Evolutionary conservation across 2,797 vertebrate genomes (phyloP).

Genomic region (Melanotaenia nigrans): DNA sequence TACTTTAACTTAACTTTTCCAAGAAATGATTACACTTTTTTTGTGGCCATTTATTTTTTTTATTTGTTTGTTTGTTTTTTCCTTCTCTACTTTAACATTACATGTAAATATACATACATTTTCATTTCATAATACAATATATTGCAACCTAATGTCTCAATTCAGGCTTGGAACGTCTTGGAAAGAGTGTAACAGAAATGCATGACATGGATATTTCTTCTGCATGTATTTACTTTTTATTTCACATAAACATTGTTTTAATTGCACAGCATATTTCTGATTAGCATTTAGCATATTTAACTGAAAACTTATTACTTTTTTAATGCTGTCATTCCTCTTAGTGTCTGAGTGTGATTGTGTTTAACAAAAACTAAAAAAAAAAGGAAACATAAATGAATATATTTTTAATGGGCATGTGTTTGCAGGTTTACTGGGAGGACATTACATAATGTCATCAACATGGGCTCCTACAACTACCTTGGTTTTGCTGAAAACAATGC

Average conservation of each 20-base stretch:
- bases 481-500: conserved; percentile 89
- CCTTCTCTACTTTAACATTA: not conserved
- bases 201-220: conserved; percentile 3
- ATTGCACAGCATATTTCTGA: conserved; percentile 20
- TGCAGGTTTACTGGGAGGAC: conserved; percentile 90
- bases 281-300: conserved; percentile 29
- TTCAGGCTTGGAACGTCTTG: conserved; percentile 1
- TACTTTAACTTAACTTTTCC: conserved; percentile 5
- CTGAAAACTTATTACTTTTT: conserved; percentile 40
- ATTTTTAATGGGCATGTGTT: conserved; percentile 22
- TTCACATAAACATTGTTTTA: conserved; percentile 15
- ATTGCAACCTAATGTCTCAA: not conserved
- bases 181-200: not conserved
- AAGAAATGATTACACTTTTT: not conserved
- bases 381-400: conserved; percentile 25
- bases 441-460: conserved; percentile 91
- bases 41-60: not conserved
- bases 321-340: conserved; percentile 20
- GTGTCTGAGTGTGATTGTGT: not conserved
- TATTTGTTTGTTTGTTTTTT: not conserved
- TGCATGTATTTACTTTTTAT: not conserved
- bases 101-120: not conserved
- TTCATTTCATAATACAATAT: not conserved
- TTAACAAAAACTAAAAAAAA: not conserved
- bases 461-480: conserved; percentile 98